Base-by-base conservation (phyloP, 92 coral and sea anemone genomes). In the Galaxea fascicularis region DNA sequence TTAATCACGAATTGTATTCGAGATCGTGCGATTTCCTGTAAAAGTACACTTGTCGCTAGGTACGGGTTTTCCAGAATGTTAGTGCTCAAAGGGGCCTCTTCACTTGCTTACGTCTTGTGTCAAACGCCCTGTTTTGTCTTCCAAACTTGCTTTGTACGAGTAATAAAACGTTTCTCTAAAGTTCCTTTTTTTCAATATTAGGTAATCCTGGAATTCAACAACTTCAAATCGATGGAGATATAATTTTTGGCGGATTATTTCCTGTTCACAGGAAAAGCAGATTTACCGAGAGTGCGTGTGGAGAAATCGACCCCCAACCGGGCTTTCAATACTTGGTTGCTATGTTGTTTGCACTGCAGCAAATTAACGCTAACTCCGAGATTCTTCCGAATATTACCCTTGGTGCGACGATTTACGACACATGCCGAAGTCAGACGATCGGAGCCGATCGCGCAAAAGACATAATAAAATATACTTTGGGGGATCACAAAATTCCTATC, bases 391-490 rank as follows among this genome's bases (percentile, higher is more conserved):
- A 91, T 74, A 89, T 95, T 45, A 88, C 92, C 41, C 86, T 97
- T 25, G 99, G 98, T 11, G 89, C 97, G 87, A 64, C 71, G 76
- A 93, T 97, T 65, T 97, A 93, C 94, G 99, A 97, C 93, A 92
- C 97, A 8, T 97, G 99, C 87, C 95, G 90, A 89, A 97, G 99
- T 75, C 96, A 87, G 24, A 94, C 98, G 62, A 97, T 97, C 73
- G 94, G 93, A 51, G 96, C 99, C 82, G 99, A 97, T 63, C 98
- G 93, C 25, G 95, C 99, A 15, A 91, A 84, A 62, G 98, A 97
- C 24, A 85, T 97, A 29, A 94, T 97, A 53, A 93, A 93, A 77
- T 77, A 91, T 71, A 89, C 99, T 11, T 79, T 97, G 8, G n/a
- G 80, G 26, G 80, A 67, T 18, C 59, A 75, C 12, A 31, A 78